Base-by-base conservation (phyloP, 1,140 invertebrate genomes). In the Sycophaga agraensis region DNA sequence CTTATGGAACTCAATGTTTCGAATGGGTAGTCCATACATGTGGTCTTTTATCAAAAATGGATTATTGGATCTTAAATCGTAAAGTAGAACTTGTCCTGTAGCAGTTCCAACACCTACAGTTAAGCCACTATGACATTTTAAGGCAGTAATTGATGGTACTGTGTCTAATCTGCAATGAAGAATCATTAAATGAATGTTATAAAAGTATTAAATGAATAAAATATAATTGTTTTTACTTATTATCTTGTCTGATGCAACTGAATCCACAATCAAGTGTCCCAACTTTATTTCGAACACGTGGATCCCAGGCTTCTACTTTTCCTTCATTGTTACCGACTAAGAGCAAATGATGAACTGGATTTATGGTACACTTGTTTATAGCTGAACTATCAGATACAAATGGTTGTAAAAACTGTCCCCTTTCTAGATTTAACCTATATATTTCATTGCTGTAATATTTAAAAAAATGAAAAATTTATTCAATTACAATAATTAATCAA, bases 281-380 rank as follows among this genome's bases (percentile, higher is more conserved):
- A 65, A 91, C 91, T 75, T 88, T 84, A 22, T 83, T 85, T 67
- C 89, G 87, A 3, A 83, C 84, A 59, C 96, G 82, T 34, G 94
- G 92, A 84, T 99, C 97, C 94, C 94, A 99, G 2, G 94, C 95
- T 82, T 99, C 96, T 4, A 99, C 86, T 73, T 87, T 88, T 0
- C 97, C 97, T 76, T 96, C 91, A 68, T 89, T 87, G n/a, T 93
- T 96, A 7, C 97, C 97, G 71, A 90, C 87, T 4, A 91, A 76
- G 37, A 99, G 74, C 31, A 99, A 82, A 69, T 97, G 86, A 85
- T 99, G 95, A 31, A 88, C 84, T 1, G 91, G 87, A 84, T 97
- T 98, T 4, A 98, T 88, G 50, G 86, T 85, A 73, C 92, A 93
- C 74, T 89, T 91, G 73, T 97, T 98, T 14, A 95, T 86, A 66